A percentile compares a stretch with the other conserved stretches of the same genome.
Conservation (phyloP, 2,113 vertebrate genomes). For the Sclerurus mexicanus region DNA sequence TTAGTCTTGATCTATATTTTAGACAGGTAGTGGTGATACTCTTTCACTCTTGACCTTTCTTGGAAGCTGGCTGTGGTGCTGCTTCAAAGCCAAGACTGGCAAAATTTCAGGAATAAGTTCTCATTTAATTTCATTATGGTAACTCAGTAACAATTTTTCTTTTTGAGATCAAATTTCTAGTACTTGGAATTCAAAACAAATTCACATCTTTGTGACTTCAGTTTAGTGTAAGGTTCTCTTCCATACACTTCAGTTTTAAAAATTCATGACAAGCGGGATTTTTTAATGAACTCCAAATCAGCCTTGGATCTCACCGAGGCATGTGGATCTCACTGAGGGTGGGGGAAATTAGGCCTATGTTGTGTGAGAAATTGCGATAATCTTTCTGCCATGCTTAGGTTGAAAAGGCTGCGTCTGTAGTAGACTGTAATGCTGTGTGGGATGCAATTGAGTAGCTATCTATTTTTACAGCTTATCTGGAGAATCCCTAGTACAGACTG, state of each 20-base stretch:
- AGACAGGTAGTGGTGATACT: not conserved
- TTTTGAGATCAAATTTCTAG: not conserved
- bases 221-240: not conserved
- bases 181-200: not conserved
- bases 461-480: conserved; percentile 29
- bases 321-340: not conserved
- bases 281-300: not conserved
- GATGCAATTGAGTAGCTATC: not conserved
- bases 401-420: conserved; percentile 6
- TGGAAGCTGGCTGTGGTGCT: not conserved
- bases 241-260: not conserved
- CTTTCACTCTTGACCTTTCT: not conserved
- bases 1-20: too few relatives aligned
- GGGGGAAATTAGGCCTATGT: not conserved
- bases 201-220: not conserved
- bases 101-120: not conserved
- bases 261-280: not conserved
- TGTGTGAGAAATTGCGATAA: not conserved
- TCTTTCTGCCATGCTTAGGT: not conserved
- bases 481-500: conserved; percentile 35
- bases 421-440: conserved; percentile 22
- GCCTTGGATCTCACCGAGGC: not conserved
- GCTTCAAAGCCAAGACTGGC: not conserved
- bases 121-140: not conserved
- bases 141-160: not conserved